These are phyloP conservation scores for Lepidurus arcticus DNA, from an alignment of 1,140 invertebrate species.

Conservation along the genomic window DNA sequence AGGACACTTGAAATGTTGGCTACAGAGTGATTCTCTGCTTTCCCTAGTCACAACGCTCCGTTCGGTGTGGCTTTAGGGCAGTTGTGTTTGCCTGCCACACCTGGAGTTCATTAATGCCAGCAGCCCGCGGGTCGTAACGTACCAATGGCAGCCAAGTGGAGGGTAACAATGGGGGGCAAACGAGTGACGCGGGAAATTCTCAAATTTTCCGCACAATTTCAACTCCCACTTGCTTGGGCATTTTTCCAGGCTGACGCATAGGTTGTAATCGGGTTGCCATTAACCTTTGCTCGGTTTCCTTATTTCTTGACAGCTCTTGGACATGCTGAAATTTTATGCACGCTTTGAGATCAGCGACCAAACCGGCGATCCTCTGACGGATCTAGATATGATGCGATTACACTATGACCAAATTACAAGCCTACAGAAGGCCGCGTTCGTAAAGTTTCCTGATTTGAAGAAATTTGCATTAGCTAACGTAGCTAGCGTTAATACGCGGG, in stretches of 20 bases:
- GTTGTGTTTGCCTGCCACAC: neutral
- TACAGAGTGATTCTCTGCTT: neutral
- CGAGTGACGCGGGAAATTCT: neutral
- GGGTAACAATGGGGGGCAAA: neutral
- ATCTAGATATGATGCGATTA: slow-evolving; percentile 84
- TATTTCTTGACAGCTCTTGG: slow-evolving; percentile 67
- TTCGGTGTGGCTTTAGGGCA: neutral
- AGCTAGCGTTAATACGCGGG: slow-evolving; percentile 83
- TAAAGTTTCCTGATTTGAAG: slow-evolving; percentile 78
- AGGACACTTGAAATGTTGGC: neutral
- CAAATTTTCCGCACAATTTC: no score
- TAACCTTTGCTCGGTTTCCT: slow-evolving; percentile 36
- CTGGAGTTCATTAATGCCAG: neutral
- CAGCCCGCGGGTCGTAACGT: neutral
- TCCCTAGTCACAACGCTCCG: neutral
- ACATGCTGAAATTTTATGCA: slow-evolving; percentile 94
- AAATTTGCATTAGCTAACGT: slow-evolving; percentile 90
- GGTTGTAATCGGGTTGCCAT: neutral
- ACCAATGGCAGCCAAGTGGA: neutral
- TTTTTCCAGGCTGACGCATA: neutral
- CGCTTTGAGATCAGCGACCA: slow-evolving; percentile 97
- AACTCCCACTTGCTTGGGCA: no score
- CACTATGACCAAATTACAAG: slow-evolving; percentile 89
- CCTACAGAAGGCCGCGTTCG: slow-evolving; percentile 86
- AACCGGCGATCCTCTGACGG: slow-evolving; percentile 86